These are phyloP conservation scores for Lasioglossum pauxillum DNA, from an alignment of 2,888 invertebrate genomes.

Conservation along the genomic window DNA sequence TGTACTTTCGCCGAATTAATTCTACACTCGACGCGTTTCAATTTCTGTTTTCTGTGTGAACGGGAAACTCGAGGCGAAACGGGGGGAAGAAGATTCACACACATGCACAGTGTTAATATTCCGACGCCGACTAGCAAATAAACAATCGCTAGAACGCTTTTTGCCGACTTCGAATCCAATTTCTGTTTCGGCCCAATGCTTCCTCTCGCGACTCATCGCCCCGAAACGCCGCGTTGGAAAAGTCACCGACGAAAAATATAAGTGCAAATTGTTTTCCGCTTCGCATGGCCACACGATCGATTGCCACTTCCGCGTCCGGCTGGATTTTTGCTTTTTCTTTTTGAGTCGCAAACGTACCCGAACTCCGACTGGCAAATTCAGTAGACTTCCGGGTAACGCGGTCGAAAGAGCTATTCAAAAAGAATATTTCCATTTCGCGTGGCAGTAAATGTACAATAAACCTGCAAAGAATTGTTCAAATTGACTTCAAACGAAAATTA, in stretches of 20 bases:
- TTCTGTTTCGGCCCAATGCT: not conserved
- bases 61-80: not conserved
- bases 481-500: no score
- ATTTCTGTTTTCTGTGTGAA: not conserved
- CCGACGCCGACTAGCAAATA: not conserved
- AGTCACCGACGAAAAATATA: not conserved
- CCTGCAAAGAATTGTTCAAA: no score
- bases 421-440: no score
- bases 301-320: not conserved
- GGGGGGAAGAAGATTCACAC: not conserved
- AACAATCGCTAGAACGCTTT: not conserved
- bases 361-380: not conserved
- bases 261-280: not conserved
- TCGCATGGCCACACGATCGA: not conserved
- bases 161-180: not conserved
- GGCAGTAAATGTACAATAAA: no score
- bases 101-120: not conserved
- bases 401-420: no score
- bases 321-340: not conserved
- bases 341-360: not conserved
- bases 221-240: not conserved
- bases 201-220: not conserved
- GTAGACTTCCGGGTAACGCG: no score
- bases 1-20: conserved; percentile 20
- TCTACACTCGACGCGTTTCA: not conserved